Conservation (phyloP, 2,113 vertebrate species). For the Pseudorasbora parva region DNA sequence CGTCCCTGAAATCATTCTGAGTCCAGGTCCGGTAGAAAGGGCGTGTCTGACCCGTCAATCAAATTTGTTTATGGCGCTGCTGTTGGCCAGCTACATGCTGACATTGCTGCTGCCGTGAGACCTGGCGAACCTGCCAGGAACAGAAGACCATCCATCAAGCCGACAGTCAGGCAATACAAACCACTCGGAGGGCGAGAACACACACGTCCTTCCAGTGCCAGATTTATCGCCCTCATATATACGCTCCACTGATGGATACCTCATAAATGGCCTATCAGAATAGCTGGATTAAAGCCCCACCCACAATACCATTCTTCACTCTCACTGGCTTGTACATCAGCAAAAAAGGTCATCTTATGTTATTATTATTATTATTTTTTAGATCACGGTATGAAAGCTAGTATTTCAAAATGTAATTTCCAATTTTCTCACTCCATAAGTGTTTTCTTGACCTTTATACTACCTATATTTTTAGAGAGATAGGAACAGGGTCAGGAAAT, state of each 20-base stretch:
- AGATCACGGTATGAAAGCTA: not conserved
- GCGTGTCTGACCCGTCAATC: slow-evolving; percentile 35
- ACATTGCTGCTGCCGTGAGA: slow-evolving; percentile 28
- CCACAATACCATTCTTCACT: slow-evolving; percentile 21
- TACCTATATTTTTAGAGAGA: not conserved
- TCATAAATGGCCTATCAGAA: slow-evolving; percentile 36
- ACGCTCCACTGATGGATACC: slow-evolving; percentile 32
- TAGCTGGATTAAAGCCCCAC: slow-evolving; percentile 10
- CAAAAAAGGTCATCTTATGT: slow-evolving; percentile 12
- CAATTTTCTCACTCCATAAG: not conserved
- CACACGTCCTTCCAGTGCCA: slow-evolving; percentile 38
- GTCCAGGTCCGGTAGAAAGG: slow-evolving; percentile 12
- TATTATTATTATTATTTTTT: not conserved
- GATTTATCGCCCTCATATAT: slow-evolving; percentile 45
- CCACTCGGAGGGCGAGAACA: slow-evolving; percentile 42
- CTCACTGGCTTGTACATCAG: not conserved
- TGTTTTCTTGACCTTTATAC: slow-evolving; percentile 23
- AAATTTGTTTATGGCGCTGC: slow-evolving; percentile 44
- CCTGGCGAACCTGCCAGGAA: slow-evolving; percentile 27
- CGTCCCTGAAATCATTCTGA: not conserved
- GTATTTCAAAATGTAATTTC: slow-evolving; percentile 13
- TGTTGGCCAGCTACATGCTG: slow-evolving; percentile 47
- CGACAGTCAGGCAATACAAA: slow-evolving; percentile 36
- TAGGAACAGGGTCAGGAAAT: not conserved
- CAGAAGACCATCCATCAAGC: slow-evolving; percentile 41